These are phyloP conservation scores for Schizothorax lantsangensis DNA, from an alignment of 2,797 vertebrate species.

Conservation along the genomic window DNA sequence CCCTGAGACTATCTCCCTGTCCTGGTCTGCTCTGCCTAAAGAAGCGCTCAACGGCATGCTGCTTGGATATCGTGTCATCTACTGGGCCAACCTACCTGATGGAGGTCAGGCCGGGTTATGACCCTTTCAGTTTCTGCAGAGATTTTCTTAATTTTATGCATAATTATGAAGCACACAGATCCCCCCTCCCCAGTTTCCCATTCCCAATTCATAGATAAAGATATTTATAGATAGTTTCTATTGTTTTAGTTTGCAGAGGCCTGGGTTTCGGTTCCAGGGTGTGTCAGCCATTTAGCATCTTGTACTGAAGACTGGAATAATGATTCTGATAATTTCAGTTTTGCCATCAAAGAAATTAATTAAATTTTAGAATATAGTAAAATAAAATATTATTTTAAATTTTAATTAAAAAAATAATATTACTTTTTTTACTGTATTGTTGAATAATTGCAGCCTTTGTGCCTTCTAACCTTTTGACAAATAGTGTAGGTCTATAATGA, in stretches of 20 bases:
- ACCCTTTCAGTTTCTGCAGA: background rate
- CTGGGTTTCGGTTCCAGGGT: background rate
- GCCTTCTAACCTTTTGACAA: background rate
- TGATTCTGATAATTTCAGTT: background rate
- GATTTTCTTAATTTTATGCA: background rate
- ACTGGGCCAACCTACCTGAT: conserved; percentile 97
- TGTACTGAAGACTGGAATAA: background rate
- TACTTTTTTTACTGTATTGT: background rate
- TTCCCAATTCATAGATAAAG: background rate
- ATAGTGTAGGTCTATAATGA: background rate
- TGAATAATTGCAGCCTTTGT: background rate
- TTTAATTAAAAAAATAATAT: too few relatives aligned
- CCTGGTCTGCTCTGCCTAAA: conserved; percentile 92
- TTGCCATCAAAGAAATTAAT: background rate
- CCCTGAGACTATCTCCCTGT: conserved; percentile 95
- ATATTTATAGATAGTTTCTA: background rate
- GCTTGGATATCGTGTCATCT: conserved; percentile 96
- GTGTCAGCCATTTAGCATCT: background rate
- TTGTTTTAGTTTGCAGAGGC: background rate
- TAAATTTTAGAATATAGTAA: background rate
- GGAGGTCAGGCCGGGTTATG: conserved; percentile 82
- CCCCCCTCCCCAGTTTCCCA: background rate
- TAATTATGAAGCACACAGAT: background rate
- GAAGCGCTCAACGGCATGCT: conserved; percentile 96
- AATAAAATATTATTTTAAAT: background rate